Conservation (phyloP, 2,888 invertebrate genomes). For the Apodemia mormo region DNA sequence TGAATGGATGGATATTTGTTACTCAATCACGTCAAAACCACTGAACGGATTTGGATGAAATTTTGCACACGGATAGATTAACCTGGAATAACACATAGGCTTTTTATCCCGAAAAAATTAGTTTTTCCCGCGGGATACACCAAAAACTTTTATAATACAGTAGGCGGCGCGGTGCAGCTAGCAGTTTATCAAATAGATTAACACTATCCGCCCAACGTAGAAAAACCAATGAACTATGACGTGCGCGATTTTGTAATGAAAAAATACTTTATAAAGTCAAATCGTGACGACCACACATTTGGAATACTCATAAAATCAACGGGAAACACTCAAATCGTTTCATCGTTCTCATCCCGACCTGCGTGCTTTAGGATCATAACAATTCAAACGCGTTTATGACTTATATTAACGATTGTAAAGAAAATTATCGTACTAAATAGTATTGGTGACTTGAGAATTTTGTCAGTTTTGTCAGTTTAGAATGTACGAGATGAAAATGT, state of each 20-base stretch:
- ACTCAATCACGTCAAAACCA: no score
- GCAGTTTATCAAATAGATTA: neutral
- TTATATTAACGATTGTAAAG: conserved; percentile 56
- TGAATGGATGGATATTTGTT: no score
- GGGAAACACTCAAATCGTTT: conserved; percentile 51
- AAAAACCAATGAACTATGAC: neutral
- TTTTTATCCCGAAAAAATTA: no score
- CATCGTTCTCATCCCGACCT: conserved; percentile 45
- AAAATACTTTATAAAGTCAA: conserved; percentile 24
- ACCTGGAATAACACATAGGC: no score
- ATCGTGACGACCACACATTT: conserved; percentile 73
- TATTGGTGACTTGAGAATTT: neutral
- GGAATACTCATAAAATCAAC: conserved; percentile 65
- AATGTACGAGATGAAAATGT: no score
- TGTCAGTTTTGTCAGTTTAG: no score
- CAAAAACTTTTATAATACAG: no score
- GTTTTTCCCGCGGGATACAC: no score
- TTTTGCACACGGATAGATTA: no score
- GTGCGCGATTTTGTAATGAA: neutral
- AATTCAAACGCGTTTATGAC: conserved; percentile 56
- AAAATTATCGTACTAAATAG: conserved; percentile 44
- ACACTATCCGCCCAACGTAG: neutral
- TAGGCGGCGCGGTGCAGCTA: no score
- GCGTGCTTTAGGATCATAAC: conserved; percentile 68
- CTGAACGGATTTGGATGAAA: no score